Percentiles rank a stretch among this genome's conserved stretches.
Conservation (phyloP, 2,113 vertebrate genomes). For the Rhabdornis inornatus region DNA sequence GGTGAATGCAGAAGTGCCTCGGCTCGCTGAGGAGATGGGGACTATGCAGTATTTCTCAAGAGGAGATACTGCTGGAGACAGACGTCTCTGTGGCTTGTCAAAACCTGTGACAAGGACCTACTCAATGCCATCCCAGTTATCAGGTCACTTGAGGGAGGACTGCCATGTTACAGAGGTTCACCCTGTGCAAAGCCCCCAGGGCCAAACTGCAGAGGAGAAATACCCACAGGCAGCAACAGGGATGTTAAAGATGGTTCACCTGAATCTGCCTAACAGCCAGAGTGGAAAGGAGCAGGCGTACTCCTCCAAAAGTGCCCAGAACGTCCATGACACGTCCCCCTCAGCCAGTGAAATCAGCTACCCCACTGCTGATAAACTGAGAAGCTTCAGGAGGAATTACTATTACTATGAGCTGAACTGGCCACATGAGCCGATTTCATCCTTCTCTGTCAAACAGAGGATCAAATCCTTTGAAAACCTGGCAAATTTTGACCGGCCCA, state of each 20-base stretch:
- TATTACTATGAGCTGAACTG: conserved; percentile 77
- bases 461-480: conserved; percentile 97
- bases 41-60: neutral
- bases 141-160: conserved; percentile 60
- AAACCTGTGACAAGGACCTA: conserved; percentile 76
- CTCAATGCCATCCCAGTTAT: conserved; percentile 75
- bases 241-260: neutral
- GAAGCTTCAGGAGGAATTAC: conserved; percentile 72
- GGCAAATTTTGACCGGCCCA: conserved; percentile 82
- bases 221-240: neutral
- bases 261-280: conserved; percentile 26
- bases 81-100: neutral
- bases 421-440: conserved; percentile 77
- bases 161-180: neutral
- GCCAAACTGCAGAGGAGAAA: neutral
- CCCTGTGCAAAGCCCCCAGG: neutral
- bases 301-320: neutral
- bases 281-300: conserved; percentile 25
- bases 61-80: neutral
- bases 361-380: conserved; percentile 43
- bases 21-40: neutral
- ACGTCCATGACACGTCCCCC: neutral
- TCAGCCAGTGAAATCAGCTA: neutral
- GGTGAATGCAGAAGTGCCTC: neutral
- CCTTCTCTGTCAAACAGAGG: conserved; percentile 90